Percentiles rank a stretch among this genome's conserved stretches.
Evolutionary conservation across 2,113 vertebrate genomes (phyloP).

Genomic region (Megaceryle torquata): DNA sequence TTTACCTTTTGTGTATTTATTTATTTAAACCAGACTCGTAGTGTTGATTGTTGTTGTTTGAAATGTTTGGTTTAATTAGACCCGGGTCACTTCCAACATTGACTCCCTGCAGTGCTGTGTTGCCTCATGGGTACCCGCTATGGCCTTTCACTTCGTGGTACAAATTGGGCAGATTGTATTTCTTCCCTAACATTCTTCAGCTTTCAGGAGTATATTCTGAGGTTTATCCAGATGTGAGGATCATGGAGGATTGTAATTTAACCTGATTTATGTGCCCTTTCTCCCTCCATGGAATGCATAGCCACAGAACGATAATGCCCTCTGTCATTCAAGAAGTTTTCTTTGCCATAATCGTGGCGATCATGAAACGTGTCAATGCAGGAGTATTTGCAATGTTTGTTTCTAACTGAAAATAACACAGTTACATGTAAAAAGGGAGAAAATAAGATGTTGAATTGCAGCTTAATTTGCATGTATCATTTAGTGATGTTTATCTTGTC

Average conservation of each 20-base stretch:
- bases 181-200: not conserved
- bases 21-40: not conserved
- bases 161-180: not conserved
- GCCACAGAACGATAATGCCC: not conserved
- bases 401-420: not conserved
- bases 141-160: not conserved
- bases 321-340: not conserved
- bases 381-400: not conserved
- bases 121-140: not conserved
- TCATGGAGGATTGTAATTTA: not conserved
- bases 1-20: not conserved
- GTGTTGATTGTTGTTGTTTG: not conserved
- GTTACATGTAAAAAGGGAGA: not conserved
- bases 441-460: not conserved
- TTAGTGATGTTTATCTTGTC: not conserved
- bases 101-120: not conserved
- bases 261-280: not conserved
- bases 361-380: not conserved
- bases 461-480: not conserved
- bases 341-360: not conserved
- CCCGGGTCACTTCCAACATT: not conserved
- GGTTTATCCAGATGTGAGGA: not conserved
- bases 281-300: not conserved
- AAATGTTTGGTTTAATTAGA: not conserved
- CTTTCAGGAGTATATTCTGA: not conserved